Conservation (phyloP, 2,888 invertebrate species). For the Galeopsomyia nigrocyanea region DNA sequence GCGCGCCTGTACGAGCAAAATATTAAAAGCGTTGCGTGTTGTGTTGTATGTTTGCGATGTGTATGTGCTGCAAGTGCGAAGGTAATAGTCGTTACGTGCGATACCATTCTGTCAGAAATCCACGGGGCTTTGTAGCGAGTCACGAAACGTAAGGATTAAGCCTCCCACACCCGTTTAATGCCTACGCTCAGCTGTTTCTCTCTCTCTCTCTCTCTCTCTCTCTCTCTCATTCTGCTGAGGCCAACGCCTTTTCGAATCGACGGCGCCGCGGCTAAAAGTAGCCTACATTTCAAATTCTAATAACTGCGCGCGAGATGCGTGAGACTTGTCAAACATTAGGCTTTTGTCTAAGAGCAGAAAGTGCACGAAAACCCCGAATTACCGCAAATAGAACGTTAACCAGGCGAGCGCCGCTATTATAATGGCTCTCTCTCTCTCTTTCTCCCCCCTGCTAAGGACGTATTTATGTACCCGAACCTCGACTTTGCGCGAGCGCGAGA, state of each 20-base stretch:
- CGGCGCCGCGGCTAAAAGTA: not conserved
- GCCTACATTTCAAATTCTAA: not conserved
- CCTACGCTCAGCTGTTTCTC: conserved; percentile 42
- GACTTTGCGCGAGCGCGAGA: conserved; percentile 55
- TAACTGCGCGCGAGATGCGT: conserved; percentile 19
- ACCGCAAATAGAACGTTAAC: conserved; percentile 69
- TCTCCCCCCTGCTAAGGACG: conserved; percentile 66
- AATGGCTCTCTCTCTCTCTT: conserved; percentile 65
- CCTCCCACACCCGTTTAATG: conserved; percentile 57
- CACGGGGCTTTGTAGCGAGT: conserved; percentile 67
- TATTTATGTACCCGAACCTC: conserved; percentile 66
- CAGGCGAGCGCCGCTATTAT: conserved; percentile 66
- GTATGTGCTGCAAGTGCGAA: conserved; percentile 49
- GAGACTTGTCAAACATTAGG: not conserved
- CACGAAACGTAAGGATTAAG: conserved; percentile 68
- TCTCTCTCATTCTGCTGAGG: not conserved
- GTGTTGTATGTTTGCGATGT: too few relatives aligned
- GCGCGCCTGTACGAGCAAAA: too few relatives aligned
- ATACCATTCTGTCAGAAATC: conserved; percentile 68
- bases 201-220: conserved; percentile 20
- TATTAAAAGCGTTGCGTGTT: too few relatives aligned
- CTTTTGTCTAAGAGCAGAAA: conserved; percentile 47
- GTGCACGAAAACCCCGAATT: conserved; percentile 68
- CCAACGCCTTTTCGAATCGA: not conserved
- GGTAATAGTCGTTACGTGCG: conserved; percentile 67